Conservation (phyloP, 2,113 vertebrate species). For the Elephantulus edwardii region DNA sequence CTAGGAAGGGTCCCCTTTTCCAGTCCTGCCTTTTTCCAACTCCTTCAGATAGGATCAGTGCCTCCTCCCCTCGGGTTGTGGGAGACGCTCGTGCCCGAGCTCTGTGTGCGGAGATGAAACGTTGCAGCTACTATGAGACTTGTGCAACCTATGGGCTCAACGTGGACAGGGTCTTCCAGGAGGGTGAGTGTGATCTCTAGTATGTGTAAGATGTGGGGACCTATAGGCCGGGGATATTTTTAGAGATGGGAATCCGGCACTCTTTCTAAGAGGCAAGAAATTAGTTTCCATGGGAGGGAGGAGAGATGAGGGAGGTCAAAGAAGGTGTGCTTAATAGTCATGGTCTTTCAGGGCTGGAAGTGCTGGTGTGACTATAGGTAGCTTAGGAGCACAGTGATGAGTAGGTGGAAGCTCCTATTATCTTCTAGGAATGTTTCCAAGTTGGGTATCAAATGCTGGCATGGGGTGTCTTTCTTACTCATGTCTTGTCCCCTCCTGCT, state of each 20-base stretch:
- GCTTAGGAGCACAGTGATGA: neutral
- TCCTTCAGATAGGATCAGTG: conserved; percentile 92
- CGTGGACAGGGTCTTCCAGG: conserved; percentile 94
- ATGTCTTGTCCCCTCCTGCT: neutral
- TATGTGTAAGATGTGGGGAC: neutral
- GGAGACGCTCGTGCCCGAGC: conserved; percentile 91
- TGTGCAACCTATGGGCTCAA: conserved; percentile 98
- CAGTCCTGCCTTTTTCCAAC: neutral
- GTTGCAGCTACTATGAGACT: conserved; percentile 96
- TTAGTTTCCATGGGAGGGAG: neutral
- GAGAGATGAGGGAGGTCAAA: neutral
- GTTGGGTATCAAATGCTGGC: neutral
- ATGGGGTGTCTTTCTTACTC: neutral
- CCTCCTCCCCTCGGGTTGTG: conserved; percentile 91
- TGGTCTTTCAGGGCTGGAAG: neutral
- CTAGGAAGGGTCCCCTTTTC: neutral
- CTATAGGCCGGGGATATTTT: neutral
- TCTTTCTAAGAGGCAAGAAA: neutral
- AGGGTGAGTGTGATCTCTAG: conserved; percentile 84
- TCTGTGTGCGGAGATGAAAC: conserved; percentile 90
- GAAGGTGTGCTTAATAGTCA: neutral
- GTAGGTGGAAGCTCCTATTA: neutral
- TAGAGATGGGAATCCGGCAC: neutral
- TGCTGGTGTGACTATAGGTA: neutral
- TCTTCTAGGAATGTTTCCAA: neutral